Percentiles rank a stretch among this genome's conserved stretches.
Evolutionary conservation across 2,113 vertebrate genomes (phyloP).

Genomic region (Pseudopodoces humilis): DNA sequence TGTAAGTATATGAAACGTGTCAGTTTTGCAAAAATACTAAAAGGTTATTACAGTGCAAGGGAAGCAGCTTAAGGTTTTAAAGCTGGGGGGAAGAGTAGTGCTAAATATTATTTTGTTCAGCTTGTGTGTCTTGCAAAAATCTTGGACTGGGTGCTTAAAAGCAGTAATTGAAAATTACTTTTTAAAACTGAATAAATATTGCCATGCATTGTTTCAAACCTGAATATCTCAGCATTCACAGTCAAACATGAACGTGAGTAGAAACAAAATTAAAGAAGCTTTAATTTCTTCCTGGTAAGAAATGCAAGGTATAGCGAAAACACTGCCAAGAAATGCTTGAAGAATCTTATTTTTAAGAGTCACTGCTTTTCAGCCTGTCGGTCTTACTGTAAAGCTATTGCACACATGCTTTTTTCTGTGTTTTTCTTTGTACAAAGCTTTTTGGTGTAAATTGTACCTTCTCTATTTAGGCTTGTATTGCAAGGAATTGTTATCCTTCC

Average conservation of each 20-base stretch:
- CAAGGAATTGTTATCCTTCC: conserved; percentile 96
- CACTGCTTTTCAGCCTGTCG: neutral
- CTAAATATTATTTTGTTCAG: neutral
- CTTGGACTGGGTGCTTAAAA: neutral
- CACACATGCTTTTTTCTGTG: neutral
- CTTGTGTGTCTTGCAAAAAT: neutral
- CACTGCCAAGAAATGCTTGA: neutral
- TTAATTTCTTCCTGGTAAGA: neutral
- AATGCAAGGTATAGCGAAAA: neutral
- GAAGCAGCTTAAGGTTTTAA: neutral
- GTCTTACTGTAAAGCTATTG: neutral
- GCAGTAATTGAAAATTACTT: neutral
- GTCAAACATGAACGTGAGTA: neutral
- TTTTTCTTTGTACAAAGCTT: neutral
- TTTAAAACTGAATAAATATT: neutral
- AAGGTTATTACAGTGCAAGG: neutral
- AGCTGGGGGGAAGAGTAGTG: neutral
- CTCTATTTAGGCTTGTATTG: conserved; percentile 88
- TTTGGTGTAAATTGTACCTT: neutral
- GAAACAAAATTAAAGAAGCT: neutral
- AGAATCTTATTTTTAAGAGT: neutral
- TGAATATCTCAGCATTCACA: neutral
- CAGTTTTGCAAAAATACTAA: neutral
- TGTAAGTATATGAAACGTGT: neutral
- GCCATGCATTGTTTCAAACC: neutral